phyloP scores from a whole-genome alignment of 2,888 invertebrate species.

The Brenthis hecate region DNA sequence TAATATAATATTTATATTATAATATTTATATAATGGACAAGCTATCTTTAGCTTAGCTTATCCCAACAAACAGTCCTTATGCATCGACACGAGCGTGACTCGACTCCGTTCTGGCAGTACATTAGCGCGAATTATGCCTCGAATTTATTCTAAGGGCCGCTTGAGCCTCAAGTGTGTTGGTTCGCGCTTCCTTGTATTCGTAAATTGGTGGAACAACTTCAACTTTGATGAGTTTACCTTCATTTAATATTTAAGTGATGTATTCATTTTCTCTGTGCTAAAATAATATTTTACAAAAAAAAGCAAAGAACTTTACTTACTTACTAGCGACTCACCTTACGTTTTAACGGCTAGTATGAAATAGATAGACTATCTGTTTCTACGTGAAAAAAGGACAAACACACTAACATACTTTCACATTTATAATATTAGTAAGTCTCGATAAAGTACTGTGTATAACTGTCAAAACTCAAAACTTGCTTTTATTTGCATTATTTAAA shows the following conservation, averaged over 20 bases:
- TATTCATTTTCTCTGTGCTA: neutral
- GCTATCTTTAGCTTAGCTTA: constrained; percentile 19
- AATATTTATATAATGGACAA: no score
- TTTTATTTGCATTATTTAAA: no score
- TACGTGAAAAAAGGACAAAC: no score
- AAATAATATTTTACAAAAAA: neutral
- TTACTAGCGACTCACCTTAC: no score
- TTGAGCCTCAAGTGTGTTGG: constrained; percentile 19
- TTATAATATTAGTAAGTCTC: no score
- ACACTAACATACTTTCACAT: no score
- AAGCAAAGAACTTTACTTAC: neutral
- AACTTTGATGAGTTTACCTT: constrained; percentile 16
- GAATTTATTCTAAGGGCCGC: constrained; percentile 36
- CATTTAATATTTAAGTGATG: constrained; percentile 10
- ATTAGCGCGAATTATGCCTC: constrained; percentile 38
- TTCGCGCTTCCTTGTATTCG: constrained; percentile 25
- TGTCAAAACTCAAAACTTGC: no score
- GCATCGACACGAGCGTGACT: constrained; percentile 42
- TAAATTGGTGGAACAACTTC: constrained; percentile 24
- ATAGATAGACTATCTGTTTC: no score
- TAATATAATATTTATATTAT: no score
- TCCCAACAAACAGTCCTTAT: constrained; percentile 22
- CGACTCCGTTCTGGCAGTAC: constrained; percentile 36
- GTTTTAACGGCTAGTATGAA: no score
- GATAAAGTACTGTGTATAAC: no score